phyloP scores from a whole-genome alignment of 1,140 invertebrate species.

The Heliconius eleuchia region DNA sequence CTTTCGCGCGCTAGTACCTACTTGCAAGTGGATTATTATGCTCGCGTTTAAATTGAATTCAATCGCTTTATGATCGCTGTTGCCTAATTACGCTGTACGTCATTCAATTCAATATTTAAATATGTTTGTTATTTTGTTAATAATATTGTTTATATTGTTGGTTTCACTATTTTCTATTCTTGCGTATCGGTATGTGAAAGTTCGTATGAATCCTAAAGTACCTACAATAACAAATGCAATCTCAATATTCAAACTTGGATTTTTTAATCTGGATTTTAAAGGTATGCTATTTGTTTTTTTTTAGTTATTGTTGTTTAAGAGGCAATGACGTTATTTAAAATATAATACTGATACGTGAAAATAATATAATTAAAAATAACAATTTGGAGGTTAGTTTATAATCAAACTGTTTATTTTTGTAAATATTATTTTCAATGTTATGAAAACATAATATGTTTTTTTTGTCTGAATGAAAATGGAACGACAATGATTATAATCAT shows the following conservation, averaged over 20 bases:
- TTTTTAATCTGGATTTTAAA: constrained; percentile 14
- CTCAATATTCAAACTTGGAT: constrained; percentile 7
- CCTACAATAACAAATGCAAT: constrained; percentile 4
- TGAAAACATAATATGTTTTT: too few species aligned
- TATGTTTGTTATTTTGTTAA: not conserved
- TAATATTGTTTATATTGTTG: constrained; percentile 17
- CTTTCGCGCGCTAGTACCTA: too few species aligned
- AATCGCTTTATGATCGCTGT: not conserved
- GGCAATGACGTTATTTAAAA: too few species aligned
- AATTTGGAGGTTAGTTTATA: too few species aligned
- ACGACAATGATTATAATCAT: too few species aligned
- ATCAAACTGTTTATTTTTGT: too few species aligned
- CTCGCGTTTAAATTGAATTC: not conserved
- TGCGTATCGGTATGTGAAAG: constrained; percentile 9
- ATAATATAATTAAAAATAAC: not conserved
- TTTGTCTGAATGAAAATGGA: too few species aligned
- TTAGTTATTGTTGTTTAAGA: not conserved
- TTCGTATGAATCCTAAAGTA: constrained; percentile 7
- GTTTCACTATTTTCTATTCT: not conserved
- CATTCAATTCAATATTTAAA: not conserved
- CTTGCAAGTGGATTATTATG: not conserved
- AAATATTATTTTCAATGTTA: too few species aligned
- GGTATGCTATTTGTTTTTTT: not conserved
- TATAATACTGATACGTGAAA: not conserved
- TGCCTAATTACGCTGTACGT: not conserved